Conservation (phyloP, 2,888 invertebrate species). For the Ctenicera cuprea region DNA sequence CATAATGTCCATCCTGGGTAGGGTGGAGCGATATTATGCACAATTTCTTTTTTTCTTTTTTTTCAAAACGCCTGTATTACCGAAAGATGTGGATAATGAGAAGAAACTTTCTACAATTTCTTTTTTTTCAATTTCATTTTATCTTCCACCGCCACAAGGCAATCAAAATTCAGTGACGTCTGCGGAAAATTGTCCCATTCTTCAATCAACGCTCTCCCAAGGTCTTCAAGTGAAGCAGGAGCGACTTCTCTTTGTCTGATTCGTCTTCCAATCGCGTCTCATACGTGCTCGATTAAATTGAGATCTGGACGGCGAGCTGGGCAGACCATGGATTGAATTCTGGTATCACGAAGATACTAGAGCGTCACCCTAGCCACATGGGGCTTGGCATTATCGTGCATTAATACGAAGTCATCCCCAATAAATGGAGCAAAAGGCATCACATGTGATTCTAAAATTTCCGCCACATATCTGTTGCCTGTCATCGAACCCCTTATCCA, state of each 20-base stretch:
- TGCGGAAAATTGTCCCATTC: no score
- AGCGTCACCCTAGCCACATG: neutral
- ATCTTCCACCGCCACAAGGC: no score
- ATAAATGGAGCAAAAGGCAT: neutral
- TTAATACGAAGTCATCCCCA: constrained; percentile 6
- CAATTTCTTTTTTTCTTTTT: no score
- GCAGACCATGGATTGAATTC: neutral
- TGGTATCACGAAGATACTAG: neutral
- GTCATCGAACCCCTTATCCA: neutral
- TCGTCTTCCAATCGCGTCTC: neutral
- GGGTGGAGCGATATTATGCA: no score
- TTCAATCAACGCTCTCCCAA: neutral
- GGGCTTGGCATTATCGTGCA: neutral
- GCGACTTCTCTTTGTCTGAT: no score
- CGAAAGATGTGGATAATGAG: no score
- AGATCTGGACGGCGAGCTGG: neutral
- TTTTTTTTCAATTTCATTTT: no score
- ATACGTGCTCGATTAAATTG: neutral
- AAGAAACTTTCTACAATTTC: no score
- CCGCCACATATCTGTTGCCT: neutral
- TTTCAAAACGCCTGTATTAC: no score
- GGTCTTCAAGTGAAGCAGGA: neutral
- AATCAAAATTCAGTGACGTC: no score
- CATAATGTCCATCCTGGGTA: no score
- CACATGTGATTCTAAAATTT: neutral